Percentiles rank a stretch among this genome's conserved stretches.
phyloP scores from a whole-genome alignment of 2,888 invertebrate genomes.

The Exocentrus adspersus region DNA sequence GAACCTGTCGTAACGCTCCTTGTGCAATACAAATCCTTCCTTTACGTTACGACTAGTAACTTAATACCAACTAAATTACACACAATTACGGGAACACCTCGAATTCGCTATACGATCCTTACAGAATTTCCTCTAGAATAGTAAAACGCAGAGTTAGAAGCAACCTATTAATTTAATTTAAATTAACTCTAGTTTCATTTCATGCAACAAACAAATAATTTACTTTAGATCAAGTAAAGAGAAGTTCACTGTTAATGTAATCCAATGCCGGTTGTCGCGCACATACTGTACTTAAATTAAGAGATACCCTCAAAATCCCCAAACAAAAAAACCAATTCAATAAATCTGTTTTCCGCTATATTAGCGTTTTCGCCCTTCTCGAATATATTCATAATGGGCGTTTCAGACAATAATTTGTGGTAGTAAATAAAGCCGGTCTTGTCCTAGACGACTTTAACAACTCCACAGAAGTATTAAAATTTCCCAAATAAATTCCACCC shows the following conservation, averaged over 20 bases:
- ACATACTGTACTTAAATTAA: background rate
- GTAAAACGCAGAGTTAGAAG: background rate
- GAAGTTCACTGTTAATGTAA: too few species aligned
- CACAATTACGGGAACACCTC: background rate
- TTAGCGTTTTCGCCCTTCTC: background rate
- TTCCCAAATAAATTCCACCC: constrained; percentile 15
- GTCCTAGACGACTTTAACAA: constrained; percentile 1
- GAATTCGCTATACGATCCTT: background rate
- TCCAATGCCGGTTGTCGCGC: too few species aligned
- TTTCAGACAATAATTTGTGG: background rate
- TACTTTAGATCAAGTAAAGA: too few species aligned
- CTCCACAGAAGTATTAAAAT: constrained; percentile 19
- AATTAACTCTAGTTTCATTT: background rate
- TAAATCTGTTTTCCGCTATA: background rate
- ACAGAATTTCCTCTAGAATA: background rate
- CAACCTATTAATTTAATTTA: background rate
- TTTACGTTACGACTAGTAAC: background rate
- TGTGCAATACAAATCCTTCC: background rate
- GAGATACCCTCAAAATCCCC: background rate
- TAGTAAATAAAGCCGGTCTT: constrained; percentile 9
- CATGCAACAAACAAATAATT: too few species aligned
- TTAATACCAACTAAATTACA: background rate
- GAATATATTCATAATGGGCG: constrained; percentile 3
- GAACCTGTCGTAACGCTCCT: background rate
- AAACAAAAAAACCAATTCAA: background rate